Evolutionary conservation across 1,140 invertebrate species (phyloP).

Genomic region (Halictus rubicundus): DNA sequence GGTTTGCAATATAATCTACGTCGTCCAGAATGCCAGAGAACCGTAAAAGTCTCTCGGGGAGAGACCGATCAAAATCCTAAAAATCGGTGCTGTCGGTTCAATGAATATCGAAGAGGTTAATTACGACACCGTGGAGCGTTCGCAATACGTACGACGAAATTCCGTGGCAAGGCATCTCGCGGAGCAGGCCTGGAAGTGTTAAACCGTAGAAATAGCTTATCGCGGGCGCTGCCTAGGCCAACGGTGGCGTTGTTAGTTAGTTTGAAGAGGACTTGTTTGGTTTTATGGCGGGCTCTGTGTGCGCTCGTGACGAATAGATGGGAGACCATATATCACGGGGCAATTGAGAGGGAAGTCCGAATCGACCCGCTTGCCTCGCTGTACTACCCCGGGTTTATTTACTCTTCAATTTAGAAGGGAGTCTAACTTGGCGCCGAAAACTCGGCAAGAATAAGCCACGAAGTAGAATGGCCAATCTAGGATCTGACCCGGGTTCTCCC

Average conservation of each 20-base stretch:
- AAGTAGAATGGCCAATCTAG: background rate
- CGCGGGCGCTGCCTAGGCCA: background rate
- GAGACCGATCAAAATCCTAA: too few species aligned
- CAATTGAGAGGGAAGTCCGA: background rate
- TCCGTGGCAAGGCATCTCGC: background rate
- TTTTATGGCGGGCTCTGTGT: background rate
- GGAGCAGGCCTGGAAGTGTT: background rate
- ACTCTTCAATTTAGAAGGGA: background rate
- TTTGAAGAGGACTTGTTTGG: slow-evolving; percentile 4
- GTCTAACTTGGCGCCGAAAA: background rate
- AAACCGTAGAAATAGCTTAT: background rate
- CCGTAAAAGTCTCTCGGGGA: too few species aligned
- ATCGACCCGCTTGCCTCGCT: background rate
- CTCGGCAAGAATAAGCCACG: background rate
- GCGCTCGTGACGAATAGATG: background rate
- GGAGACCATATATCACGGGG: background rate
- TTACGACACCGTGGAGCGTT: background rate
- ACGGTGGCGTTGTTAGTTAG: background rate
- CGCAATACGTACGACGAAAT: background rate
- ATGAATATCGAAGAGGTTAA: background rate
- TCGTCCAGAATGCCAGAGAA: too few species aligned
- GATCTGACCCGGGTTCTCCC: background rate
- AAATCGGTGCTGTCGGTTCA: too few species aligned
- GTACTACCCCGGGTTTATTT: background rate
- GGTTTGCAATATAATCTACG: too few species aligned